phyloP scores from a whole-genome alignment of 1,140 invertebrate species.

The Agrypnia vestita region DNA sequence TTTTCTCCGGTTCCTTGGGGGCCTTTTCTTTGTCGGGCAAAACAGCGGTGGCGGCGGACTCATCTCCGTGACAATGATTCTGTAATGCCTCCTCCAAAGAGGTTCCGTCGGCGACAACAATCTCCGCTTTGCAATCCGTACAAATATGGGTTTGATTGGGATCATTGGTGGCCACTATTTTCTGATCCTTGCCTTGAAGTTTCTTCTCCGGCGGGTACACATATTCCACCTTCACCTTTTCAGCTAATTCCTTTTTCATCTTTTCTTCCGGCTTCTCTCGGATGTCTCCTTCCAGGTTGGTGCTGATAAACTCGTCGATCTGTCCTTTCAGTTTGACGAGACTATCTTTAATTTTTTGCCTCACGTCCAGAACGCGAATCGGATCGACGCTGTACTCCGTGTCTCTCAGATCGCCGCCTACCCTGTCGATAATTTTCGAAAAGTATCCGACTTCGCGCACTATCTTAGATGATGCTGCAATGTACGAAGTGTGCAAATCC shows the following conservation, averaged over 20 bases:
- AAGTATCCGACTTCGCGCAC: slow-evolving; percentile 53
- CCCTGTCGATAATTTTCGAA: slow-evolving; percentile 38
- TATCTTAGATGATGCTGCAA: slow-evolving; percentile 33
- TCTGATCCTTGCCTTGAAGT: slow-evolving; percentile 31
- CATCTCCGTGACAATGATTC: background rate
- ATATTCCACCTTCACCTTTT: slow-evolving; percentile 44
- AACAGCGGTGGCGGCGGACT: background rate
- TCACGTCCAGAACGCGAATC: slow-evolving; percentile 30
- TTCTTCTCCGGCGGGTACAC: slow-evolving; percentile 45
- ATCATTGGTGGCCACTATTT: background rate
- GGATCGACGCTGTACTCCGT: slow-evolving; percentile 45
- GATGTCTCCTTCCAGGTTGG: slow-evolving; percentile 47
- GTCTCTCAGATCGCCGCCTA: slow-evolving; percentile 44
- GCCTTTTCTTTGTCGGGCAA: background rate
- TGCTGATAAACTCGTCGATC: slow-evolving; percentile 45
- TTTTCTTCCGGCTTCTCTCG: slow-evolving; percentile 13
- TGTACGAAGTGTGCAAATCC: slow-evolving; percentile 33
- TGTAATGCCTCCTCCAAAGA: background rate
- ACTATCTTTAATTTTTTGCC: slow-evolving; percentile 40
- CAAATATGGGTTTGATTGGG: background rate
- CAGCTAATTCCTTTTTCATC: slow-evolving; percentile 7
- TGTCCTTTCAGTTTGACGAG: slow-evolving; percentile 19
- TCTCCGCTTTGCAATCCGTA: slow-evolving; percentile 25
- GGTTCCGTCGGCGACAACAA: background rate
- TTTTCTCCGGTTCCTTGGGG: slow-evolving; percentile 10